A percentile compares a stretch with the other conserved stretches of the same genome.
Evolutionary conservation across 2,888 invertebrate species (phyloP).

Genomic region (Chamaedrilus cognettii): DNA sequence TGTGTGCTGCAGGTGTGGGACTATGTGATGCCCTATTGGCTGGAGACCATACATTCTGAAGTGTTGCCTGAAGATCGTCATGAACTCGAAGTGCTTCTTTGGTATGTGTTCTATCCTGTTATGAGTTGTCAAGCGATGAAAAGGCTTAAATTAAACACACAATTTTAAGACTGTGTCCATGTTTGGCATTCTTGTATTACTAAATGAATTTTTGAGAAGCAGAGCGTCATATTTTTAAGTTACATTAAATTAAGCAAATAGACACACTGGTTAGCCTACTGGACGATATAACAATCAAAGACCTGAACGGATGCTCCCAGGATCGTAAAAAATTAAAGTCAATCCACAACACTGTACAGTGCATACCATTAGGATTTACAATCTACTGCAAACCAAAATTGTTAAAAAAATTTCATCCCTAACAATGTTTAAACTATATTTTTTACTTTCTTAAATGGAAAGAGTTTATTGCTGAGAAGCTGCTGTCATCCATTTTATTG

Average conservation of each 20-base stretch:
- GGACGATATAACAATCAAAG: too few species aligned
- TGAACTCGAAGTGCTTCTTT: slow-evolving; percentile 79
- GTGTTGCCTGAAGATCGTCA: slow-evolving; percentile 75
- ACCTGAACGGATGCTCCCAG: too few species aligned
- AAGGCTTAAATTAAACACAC: background rate
- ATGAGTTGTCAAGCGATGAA: slow-evolving; percentile 4
- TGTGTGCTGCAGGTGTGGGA: slow-evolving; percentile 83
- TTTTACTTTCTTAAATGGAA: background rate
- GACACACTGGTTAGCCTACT: background rate
- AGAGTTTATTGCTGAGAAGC: background rate
- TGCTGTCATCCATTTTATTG: background rate
- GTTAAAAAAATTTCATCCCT: too few species aligned
- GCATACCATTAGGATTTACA: too few species aligned
- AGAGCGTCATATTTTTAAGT: too few species aligned
- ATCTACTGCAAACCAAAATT: too few species aligned
- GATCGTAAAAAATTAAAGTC: too few species aligned
- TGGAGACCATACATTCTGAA: slow-evolving; percentile 85
- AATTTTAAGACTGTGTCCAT: too few species aligned
- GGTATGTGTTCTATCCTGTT: slow-evolving; percentile 58
- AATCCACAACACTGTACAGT: too few species aligned
- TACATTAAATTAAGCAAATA: background rate
- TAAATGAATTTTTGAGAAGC: too few species aligned
- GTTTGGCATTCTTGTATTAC: too few species aligned
- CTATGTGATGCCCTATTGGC: slow-evolving; percentile 98
- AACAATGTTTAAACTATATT: too few species aligned